Evolutionary conservation across 1,140 invertebrate genomes (phyloP).

Genomic region (Probaryconus sp.): DNA sequence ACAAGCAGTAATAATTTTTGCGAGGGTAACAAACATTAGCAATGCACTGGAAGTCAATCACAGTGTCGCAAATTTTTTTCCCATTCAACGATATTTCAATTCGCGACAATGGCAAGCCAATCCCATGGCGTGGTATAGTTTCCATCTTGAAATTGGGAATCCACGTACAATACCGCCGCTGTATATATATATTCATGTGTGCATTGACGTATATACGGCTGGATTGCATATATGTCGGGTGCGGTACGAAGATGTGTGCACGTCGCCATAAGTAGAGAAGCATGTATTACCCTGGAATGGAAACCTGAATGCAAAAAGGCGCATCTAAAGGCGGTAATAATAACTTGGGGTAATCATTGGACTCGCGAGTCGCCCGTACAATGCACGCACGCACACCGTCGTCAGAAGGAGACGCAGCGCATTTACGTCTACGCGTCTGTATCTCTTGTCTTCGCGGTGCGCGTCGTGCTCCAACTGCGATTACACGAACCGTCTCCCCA

Average conservation of each 20-base stretch:
- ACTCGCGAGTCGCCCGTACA: constrained; percentile 37
- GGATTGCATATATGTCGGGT: too few species aligned
- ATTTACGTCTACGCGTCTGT: constrained; percentile 32
- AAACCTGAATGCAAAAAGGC: constrained; percentile 67
- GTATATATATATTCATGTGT: constrained; percentile 6
- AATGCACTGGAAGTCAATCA: constrained; percentile 42
- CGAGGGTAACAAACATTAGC: constrained; percentile 33
- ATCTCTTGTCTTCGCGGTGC: constrained; percentile 61
- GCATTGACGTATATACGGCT: too few species aligned
- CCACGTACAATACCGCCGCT: constrained; percentile 19
- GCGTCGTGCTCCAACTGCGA: too few species aligned
- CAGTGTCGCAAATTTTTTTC: constrained; percentile 44
- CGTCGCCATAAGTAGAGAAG: too few species aligned
- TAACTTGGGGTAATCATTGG: constrained; percentile 74
- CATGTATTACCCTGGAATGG: too few species aligned
- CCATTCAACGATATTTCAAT: constrained; percentile 50
- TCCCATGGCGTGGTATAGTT: constrained; percentile 52
- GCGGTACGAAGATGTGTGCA: too few species aligned
- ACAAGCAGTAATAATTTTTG: too few species aligned
- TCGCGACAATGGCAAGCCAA: constrained; percentile 49
- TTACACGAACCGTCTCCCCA: constrained; percentile 48
- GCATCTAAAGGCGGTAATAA: constrained; percentile 68
- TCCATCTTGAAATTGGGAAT: constrained; percentile 60
- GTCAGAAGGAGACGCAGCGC: constrained; percentile 47
- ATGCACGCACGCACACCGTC: constrained; percentile 13